Base-by-base conservation (phyloP, 2,888 invertebrate species). In the Aphodius granarius region DNA sequence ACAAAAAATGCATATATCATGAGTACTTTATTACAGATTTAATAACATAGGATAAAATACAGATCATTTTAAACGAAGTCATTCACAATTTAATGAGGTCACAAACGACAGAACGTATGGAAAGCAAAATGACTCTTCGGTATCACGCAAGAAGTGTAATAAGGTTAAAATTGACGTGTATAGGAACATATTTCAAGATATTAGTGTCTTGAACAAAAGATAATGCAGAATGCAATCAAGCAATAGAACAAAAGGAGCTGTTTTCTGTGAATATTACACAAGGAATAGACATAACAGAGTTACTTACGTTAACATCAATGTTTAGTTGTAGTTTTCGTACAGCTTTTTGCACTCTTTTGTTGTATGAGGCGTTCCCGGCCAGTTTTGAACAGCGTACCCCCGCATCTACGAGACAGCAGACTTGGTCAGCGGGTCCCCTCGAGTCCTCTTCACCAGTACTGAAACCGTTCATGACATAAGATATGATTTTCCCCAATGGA, bases 291-390 rank as follows among this genome's bases (percentile, higher is more conserved):
- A 43, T 43, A 6, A 13, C 9, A 13, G 13, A 43, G 43, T 43
- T 76, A 87, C 90, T 88, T 87, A 94, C 94, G 85, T 90, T 90
- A 81, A 90, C 92, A 88, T 98, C 97, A 82, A 95, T 93, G 86
- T 93, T 94, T 65, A 98, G 92, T 86, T 96, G 96, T 65, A 98
- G 91, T 83, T 95, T 92, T 83, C 96, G 91, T 62, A 97, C 97
- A 75, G 95, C 97, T 87, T 97, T 98, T 88, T 98, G 97, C 83
- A 98, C 97, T 81, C 97, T 92, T 87, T 98, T 98, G 88, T 96
- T 97, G 89, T 98, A 98, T 68, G 97, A 95, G 81, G 98, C 98
- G 90, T 97, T 96, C 79, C 97, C 96, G 81, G 97, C 97, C 75
- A 94, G 91, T 84, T 96, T 92, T 80, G 92, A 91, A 88, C 98